Evolutionary conservation across 2,888 invertebrate genomes (phyloP).

Genomic region (Elegia similella): DNA sequence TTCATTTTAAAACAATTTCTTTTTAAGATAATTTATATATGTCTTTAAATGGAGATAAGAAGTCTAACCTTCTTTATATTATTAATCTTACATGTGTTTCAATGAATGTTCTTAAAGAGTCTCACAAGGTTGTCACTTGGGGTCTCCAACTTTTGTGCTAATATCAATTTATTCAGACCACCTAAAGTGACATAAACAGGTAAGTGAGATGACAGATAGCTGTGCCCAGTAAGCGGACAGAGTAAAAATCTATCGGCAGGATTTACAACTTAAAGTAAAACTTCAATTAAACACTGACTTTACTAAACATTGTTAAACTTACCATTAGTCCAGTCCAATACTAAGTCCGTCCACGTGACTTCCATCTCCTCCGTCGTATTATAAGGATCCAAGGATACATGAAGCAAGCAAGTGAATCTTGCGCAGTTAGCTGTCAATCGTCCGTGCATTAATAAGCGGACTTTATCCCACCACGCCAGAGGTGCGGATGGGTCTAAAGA

Average conservation of each 20-base stretch:
- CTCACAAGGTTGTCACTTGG: not conserved
- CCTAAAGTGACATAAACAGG: too few relatives aligned
- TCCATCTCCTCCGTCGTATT: constrained; percentile 99
- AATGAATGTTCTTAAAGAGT: not conserved
- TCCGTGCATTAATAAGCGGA: constrained; percentile 95
- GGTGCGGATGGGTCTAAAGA: constrained; percentile 96
- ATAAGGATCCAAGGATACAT: constrained; percentile 98
- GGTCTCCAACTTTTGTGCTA: not conserved
- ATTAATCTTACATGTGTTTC: not conserved
- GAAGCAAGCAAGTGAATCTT: constrained; percentile 94
- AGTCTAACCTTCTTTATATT: not conserved
- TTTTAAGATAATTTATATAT: not conserved
- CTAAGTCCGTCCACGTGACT: constrained; percentile 95
- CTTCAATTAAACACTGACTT: too few relatives aligned
- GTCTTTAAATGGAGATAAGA: not conserved
- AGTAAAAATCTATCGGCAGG: too few relatives aligned
- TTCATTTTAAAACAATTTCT: not conserved
- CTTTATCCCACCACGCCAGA: constrained; percentile 98
- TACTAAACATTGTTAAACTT: not conserved
- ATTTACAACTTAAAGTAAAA: too few relatives aligned
- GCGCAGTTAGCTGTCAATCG: constrained; percentile 93
- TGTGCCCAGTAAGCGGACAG: too few relatives aligned
- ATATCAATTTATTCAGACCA: too few relatives aligned
- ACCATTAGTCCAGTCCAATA: constrained; percentile 98
- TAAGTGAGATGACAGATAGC: too few relatives aligned